Evolutionary conservation across 2,888 invertebrate genomes (phyloP).

Genomic region (Zygaena filipendulae): DNA sequence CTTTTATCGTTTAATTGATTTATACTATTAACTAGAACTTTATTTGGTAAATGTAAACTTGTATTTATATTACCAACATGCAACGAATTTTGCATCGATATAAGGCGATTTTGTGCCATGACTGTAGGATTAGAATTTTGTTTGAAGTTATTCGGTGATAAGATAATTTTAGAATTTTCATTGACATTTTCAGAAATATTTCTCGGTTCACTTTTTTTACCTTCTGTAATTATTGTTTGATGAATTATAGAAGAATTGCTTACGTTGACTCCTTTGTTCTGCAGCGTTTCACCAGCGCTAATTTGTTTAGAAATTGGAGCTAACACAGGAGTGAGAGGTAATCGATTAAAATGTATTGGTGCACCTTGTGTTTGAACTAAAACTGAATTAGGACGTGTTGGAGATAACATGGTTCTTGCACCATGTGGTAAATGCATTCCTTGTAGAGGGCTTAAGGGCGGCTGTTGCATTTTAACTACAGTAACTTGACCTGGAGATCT

Average conservation of each 20-base stretch:
- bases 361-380: slow-evolving; percentile 55
- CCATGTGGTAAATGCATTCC: slow-evolving; percentile 47
- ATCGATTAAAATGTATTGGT: slow-evolving; percentile 59
- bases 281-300: slow-evolving; percentile 32
- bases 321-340: slow-evolving; percentile 69
- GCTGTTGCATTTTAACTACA: slow-evolving; percentile 62
- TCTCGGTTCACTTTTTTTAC: slow-evolving; percentile 37
- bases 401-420: slow-evolving; percentile 50
- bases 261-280: slow-evolving; percentile 36
- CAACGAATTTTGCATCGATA: slow-evolving; percentile 52
- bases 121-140: slow-evolving; percentile 45
- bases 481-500: slow-evolving; percentile 59
- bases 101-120: slow-evolving; percentile 54
- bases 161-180: slow-evolving; percentile 49
- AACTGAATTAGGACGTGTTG: slow-evolving; percentile 53
- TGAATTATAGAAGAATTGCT: slow-evolving; percentile 31
- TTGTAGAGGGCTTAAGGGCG: slow-evolving; percentile 54
- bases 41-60: slow-evolving; percentile 40
- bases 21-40: slow-evolving; percentile 44
- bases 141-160: slow-evolving; percentile 46
- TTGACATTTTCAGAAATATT: slow-evolving; percentile 27
- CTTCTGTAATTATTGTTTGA: slow-evolving; percentile 38
- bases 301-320: slow-evolving; percentile 68
- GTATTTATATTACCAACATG: slow-evolving; percentile 43
- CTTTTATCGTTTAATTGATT: slow-evolving; percentile 41